Percentiles rank a stretch among this genome's conserved stretches.
These are phyloP conservation scores for Cyclophora punctaria DNA, from an alignment of 2,888 invertebrate genomes.

Conservation along the genomic window DNA sequence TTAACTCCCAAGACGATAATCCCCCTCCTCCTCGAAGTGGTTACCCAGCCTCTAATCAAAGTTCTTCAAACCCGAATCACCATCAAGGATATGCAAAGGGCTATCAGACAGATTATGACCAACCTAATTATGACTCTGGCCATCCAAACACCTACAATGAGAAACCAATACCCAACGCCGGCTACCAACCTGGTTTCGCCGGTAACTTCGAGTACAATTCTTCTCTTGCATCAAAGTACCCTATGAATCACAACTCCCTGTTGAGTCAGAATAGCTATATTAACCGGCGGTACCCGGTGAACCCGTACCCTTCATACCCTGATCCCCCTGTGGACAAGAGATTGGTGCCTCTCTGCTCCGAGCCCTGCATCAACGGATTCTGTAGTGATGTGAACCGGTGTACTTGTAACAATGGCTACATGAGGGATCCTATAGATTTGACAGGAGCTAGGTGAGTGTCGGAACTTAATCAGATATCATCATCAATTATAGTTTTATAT, in stretches of 20 bases:
- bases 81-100: no score
- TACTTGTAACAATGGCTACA: slow-evolving; percentile 72
- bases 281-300: slow-evolving; percentile 8
- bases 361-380: slow-evolving; percentile 80
- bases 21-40: background rate
- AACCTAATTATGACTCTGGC: no score
- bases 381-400: slow-evolving; percentile 75
- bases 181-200: no score
- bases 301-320: slow-evolving; percentile 11
- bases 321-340: slow-evolving; percentile 14
- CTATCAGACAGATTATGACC: no score
- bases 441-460: slow-evolving; percentile 36
- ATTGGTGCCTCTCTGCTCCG: slow-evolving; percentile 61
- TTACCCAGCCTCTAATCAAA: background rate
- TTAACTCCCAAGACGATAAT: slow-evolving; percentile 11
- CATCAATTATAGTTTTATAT: no score
- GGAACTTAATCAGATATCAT: no score
- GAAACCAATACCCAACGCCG: no score
- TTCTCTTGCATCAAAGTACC: slow-evolving; percentile 1
- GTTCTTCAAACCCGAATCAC: slow-evolving; percentile 3
- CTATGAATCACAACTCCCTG: slow-evolving; percentile 4
- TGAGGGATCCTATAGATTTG: slow-evolving; percentile 48
- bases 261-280: slow-evolving; percentile 1
- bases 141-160: no score
- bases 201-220: background rate